phyloP scores from a whole-genome alignment of 2,113 vertebrate genomes.

The Petrocephalus zakoni region DNA sequence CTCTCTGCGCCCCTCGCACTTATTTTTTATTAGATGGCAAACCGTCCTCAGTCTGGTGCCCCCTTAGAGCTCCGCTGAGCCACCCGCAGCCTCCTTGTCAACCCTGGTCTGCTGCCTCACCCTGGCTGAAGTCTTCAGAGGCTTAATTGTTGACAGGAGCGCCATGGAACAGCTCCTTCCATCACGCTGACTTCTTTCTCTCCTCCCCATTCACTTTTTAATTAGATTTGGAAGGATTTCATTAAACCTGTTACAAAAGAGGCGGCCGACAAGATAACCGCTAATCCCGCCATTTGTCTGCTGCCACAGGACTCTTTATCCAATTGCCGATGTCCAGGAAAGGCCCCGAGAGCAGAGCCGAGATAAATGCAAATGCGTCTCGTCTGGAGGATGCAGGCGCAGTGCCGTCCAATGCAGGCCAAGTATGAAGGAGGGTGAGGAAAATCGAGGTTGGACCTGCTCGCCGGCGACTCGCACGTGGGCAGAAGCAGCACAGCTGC shows the following conservation, averaged over 20 bases:
- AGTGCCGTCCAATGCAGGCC: neutral
- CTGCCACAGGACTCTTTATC: slow-evolving; percentile 12
- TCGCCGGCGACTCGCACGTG: neutral
- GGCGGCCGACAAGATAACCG: slow-evolving; percentile 16
- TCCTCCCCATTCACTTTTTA: slow-evolving; percentile 19
- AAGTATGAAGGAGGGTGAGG: neutral
- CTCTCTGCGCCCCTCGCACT: neutral
- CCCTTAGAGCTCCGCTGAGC: neutral
- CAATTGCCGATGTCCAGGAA: neutral
- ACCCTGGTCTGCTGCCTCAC: neutral
- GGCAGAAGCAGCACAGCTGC: neutral
- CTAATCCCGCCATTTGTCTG: slow-evolving; percentile 27
- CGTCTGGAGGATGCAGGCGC: slow-evolving; percentile 12
- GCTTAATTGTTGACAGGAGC: slow-evolving; percentile 16
- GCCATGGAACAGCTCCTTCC: slow-evolving; percentile 14
- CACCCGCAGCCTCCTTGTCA: neutral
- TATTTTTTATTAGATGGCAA: neutral
- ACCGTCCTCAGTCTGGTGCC: neutral
- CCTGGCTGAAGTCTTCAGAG: neutral
- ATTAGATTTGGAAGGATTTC: slow-evolving; percentile 27
- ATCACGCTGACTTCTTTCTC: slow-evolving; percentile 12
- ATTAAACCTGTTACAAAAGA: slow-evolving; percentile 33
- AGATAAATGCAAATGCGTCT: neutral
- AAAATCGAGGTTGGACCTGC: neutral
- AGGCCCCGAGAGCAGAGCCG: neutral